phyloP scores from a whole-genome alignment of 2,888 invertebrate species.

The Sarcophaga caerulescens region DNA sequence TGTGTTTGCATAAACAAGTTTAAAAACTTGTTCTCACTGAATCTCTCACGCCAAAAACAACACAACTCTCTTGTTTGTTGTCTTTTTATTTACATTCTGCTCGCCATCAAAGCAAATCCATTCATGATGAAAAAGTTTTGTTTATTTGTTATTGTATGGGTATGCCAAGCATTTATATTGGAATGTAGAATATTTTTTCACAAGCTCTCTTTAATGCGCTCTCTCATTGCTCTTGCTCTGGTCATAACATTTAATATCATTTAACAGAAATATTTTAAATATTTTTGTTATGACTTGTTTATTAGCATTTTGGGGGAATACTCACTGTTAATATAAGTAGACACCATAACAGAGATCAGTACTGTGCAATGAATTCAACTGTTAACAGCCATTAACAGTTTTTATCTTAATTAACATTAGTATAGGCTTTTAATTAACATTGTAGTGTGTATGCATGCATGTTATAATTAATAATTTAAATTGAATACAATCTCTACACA shows the following conservation, averaged over 20 bases:
- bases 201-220: not conserved
- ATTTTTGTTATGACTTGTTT: slow-evolving; percentile 70
- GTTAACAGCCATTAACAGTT: not conserved
- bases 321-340: slow-evolving; percentile 34
- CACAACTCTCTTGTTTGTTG: not conserved
- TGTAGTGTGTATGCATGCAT: not conserved
- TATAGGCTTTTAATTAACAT: slow-evolving; percentile 36
- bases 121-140: slow-evolving; percentile 32
- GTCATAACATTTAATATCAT: slow-evolving; percentile 36
- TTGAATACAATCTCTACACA: not conserved
- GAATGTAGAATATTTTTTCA: slow-evolving; percentile 68
- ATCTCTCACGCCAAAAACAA: not conserved
- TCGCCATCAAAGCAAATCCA: not conserved
- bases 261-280: slow-evolving; percentile 70
- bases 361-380: not conserved
- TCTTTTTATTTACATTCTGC: not conserved
- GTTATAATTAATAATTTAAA: slow-evolving; percentile 11
- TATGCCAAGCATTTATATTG: slow-evolving; percentile 63
- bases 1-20: slow-evolving; percentile 51
- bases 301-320: slow-evolving; percentile 58
- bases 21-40: slow-evolving; percentile 1
- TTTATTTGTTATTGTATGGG: slow-evolving; percentile 65
- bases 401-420: slow-evolving; percentile 17
- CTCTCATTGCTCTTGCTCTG: slow-evolving; percentile 15
- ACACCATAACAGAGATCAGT: not conserved